Evolutionary conservation across 35 echinoderm and acorn worm species (phyloP), one percentile per base, ranked within the genome.

Genomic region (Stichopus chloronotus): DNA sequence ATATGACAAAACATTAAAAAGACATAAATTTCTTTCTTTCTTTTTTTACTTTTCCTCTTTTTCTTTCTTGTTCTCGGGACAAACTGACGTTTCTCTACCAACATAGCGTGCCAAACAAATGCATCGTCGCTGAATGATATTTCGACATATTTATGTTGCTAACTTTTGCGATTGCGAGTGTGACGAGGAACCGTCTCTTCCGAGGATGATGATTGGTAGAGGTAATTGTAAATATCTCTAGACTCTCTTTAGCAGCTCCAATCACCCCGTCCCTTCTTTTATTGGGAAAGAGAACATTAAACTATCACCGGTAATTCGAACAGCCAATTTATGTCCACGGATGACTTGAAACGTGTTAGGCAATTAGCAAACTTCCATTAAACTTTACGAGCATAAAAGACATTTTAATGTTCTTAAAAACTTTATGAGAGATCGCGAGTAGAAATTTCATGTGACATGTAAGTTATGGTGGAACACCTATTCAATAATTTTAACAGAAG

Each of bases 21-120:
- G 82, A 85, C 82, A 85, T 85, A 85, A 85, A 85, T 85, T 85
- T 85, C 82, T 6, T 25, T 85, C 82, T 6, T 25, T 58, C n/a
- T 43, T 43, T 43, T 43, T 43, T 43, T 43, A 43, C 30, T 43
- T 43, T 43, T 43, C 30, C 30, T 43, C 30, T 43, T 43, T 43
- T 43, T 43, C 30, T 43, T 56, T 19, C 2, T 83, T 74, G 69
- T 7, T 74, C 69, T 74, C 0, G 13, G 19, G 82, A 56, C 14
- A 85, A 85, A 85, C 76, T 21, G 54, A 83, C 5, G 55, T n/a
- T 53, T 58, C 55, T 58, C 79, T 85, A 19, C 82, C 82, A 58
- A 58, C 82, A 85, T 85, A 23, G 82, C 82, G 82, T 85, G 82
- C 55, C 82, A 85, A 85, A 85, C 82, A 85, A 85, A 85, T 56